These are phyloP conservation scores for Epiblema foenella DNA, from an alignment of 2,888 invertebrate species.

Conservation along the genomic window DNA sequence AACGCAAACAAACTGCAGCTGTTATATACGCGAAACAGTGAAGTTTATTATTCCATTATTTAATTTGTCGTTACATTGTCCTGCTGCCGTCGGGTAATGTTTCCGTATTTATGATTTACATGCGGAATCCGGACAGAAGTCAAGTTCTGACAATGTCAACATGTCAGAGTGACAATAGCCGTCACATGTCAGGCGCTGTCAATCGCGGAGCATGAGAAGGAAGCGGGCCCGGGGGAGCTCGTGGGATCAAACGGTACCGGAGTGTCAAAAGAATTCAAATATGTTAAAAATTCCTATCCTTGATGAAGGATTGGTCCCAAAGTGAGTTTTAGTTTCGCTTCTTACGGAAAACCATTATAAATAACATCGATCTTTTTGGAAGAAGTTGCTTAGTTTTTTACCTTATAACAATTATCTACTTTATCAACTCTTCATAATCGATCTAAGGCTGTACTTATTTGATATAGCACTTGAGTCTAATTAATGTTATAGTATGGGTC, in stretches of 20 bases:
- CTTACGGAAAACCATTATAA: slow-evolving; percentile 44
- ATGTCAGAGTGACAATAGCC: slow-evolving; percentile 81
- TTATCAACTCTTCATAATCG: not conserved
- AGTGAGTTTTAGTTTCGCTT: slow-evolving; percentile 51
- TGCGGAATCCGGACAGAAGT: slow-evolving; percentile 82
- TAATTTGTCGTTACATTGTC: slow-evolving; percentile 82
- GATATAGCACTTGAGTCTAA: not conserved
- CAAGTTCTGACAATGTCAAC: slow-evolving; percentile 83
- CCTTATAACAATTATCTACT: not conserved
- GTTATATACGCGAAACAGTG: slow-evolving; percentile 57
- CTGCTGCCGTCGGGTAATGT: slow-evolving; percentile 67
- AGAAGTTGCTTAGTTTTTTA: not conserved
- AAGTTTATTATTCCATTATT: slow-evolving; percentile 80
- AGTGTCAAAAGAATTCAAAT: slow-evolving; percentile 59
- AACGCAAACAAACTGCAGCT: slow-evolving; percentile 68
- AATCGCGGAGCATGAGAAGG: slow-evolving; percentile 79
- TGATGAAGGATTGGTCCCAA: slow-evolving; percentile 73
- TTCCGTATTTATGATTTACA: slow-evolving; percentile 80
- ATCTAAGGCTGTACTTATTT: not conserved
- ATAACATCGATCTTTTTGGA: not conserved
- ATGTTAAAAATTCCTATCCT: slow-evolving; percentile 63
- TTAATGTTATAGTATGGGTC: not conserved
- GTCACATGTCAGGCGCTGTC: slow-evolving; percentile 80
- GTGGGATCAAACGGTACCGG: slow-evolving; percentile 62
- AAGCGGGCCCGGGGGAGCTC: slow-evolving; percentile 65